A percentile compares a stretch with the other conserved stretches of the same genome.
phyloP scores from a whole-genome alignment of 2,888 invertebrate genomes.

The Acronicta aceris region DNA sequence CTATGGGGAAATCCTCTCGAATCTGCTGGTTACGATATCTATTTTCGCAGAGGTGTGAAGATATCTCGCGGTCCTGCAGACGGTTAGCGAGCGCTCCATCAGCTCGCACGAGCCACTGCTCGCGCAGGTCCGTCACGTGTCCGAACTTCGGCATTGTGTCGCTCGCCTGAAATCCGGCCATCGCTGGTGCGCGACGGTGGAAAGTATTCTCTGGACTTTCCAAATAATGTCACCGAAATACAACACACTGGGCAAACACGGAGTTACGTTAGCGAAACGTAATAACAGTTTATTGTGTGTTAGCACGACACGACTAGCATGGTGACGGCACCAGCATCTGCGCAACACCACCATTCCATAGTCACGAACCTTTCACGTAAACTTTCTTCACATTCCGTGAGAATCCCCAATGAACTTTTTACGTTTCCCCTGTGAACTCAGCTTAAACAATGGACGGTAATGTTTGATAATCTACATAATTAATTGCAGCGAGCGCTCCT shows the following conservation, averaged over 20 bases:
- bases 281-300: conserved; percentile 59
- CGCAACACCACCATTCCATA: conserved; percentile 42
- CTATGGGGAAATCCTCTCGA: conserved; percentile 85
- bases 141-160: conserved; percentile 87
- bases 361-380: conserved; percentile 61
- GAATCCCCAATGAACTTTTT: conserved; percentile 75
- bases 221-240: conserved; percentile 55
- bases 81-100: conserved; percentile 85
- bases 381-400: conserved; percentile 84
- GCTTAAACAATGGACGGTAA: conserved; percentile 76
- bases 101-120: conserved; percentile 85
- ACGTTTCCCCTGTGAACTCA: conserved; percentile 77
- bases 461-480: conserved; percentile 81
- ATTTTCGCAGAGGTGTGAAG: conserved; percentile 85
- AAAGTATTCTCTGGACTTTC: conserved; percentile 57
- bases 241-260: conserved; percentile 37
- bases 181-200: conserved; percentile 64
- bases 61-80: conserved; percentile 85
- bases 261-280: conserved; percentile 59
- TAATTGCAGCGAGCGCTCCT: conserved; percentile 68
- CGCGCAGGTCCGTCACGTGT: conserved; percentile 83
- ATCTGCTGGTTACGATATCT: conserved; percentile 85
- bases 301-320: conserved; percentile 59
- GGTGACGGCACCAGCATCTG: conserved; percentile 58
- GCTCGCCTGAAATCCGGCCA: conserved; percentile 81